Conservation (phyloP, 2,113 vertebrate genomes). For the Macquaria australasica region DNA sequence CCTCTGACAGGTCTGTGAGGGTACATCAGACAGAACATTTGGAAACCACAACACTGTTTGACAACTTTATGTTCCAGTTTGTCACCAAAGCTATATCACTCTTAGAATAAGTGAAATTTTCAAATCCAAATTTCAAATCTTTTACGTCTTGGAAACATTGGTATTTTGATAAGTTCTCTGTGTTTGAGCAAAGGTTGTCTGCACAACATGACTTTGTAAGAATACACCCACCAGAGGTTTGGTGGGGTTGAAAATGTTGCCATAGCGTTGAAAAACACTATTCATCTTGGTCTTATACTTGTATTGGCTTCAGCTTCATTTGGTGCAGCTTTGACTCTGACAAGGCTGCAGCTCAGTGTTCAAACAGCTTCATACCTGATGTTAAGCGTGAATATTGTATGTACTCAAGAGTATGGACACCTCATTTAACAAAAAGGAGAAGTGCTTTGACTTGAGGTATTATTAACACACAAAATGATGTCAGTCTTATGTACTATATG, state of each 20-base stretch:
- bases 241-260: not conserved
- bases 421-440: constrained; percentile 7
- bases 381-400: not conserved
- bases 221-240: not conserved
- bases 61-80: not conserved
- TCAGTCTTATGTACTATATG: constrained; percentile 8
- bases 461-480: constrained; percentile 42
- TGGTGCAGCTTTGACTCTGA: not conserved
- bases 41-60: not conserved
- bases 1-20: too few species aligned
- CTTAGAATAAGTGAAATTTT: not conserved
- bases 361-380: not conserved
- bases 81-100: not conserved
- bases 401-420: not conserved
- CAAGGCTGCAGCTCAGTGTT: not conserved
- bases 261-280: not conserved
- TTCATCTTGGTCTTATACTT: not conserved
- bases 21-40: too few species aligned
- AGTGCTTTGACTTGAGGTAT: constrained; percentile 34
- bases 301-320: not conserved
- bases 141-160: not conserved
- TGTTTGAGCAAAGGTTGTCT: not conserved
- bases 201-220: not conserved
- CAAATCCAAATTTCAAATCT: not conserved
- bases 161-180: not conserved